Evolutionary conservation across 2,113 vertebrate genomes (phyloP), one percentile per base, ranked within the genome.

Genomic region (human (Homo sapiens)): DNA sequence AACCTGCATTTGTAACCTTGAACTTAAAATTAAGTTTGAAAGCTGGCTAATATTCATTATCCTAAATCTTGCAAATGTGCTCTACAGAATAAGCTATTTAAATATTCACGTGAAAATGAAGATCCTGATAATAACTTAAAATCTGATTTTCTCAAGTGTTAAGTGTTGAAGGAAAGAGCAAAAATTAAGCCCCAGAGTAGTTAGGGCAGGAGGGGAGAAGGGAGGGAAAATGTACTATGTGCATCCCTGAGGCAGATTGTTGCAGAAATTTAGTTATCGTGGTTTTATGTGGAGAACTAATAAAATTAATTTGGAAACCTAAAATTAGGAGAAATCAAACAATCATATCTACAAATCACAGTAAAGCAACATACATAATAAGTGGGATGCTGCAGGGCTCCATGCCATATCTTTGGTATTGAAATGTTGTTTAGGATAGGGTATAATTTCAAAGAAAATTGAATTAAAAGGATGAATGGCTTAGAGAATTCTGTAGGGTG

Each of bases 291-390:
- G 40, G 14, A 75, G 66, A 97, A 68, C 14, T 40, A 78, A 87
- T 78, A 45, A 81, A 89, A 85, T 93, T 89, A 92, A 95, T 52
- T 48, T 93, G 40, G 80, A 96, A 97, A 86, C 3, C 10, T n/a
- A 72, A 61, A 97, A 79, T 90, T 72, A 92, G 66, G 48, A 79
- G 73, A 93, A 86, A 89, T 85, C 61, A 64, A 64, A 64, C 25
- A 30, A 23, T 73, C 83, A 50, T 20, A 95, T 66, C n/a, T 86
- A 73, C 32, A 73, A 59, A 79, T 87, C 23, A n/a, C 27, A 52
- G 59, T 25, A 48, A 86, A 68, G 22, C 38, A 76, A 66, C 13
- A 20, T 14, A 43, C 48, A 35, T 64, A 76, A 43, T 48, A 80
- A 78, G 38, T 48, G 32, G 20, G 22, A 68, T 32, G 4, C 40